Evolutionary conservation across 2,113 vertebrate species (phyloP).

Genomic region (Tachuris rubrigastra): DNA sequence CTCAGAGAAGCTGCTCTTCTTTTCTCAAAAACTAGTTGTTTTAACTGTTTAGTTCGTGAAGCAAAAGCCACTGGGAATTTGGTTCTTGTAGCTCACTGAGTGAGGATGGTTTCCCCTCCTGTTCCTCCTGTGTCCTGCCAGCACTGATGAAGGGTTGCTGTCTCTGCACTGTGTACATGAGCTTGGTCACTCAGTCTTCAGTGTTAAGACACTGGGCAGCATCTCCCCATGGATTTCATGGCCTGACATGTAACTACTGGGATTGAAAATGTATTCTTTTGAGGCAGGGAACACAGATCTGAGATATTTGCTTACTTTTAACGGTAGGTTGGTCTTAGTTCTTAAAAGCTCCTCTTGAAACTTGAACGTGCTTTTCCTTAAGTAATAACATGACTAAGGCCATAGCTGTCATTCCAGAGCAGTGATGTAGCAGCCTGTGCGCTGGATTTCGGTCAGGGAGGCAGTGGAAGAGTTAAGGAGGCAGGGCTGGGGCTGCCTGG

Average conservation of each 20-base stretch:
- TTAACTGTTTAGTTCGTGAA: background rate
- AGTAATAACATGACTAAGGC: background rate
- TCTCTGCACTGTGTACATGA: background rate
- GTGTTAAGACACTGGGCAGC: background rate
- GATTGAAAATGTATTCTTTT: background rate
- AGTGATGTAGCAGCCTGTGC: background rate
- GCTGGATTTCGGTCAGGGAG: background rate
- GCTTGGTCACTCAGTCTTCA: background rate
- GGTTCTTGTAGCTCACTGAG: background rate
- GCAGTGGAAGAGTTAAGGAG: constrained; percentile 65
- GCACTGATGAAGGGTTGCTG: background rate
- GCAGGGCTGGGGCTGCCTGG: constrained; percentile 22
- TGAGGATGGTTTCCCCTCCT: background rate
- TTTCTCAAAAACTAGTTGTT: background rate
- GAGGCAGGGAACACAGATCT: background rate
- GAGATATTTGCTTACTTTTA: background rate
- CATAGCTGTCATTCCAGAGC: constrained; percentile 25
- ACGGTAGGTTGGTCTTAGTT: background rate
- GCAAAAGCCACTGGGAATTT: background rate
- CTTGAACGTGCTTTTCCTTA: background rate
- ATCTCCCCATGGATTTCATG: background rate
- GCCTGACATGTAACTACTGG: background rate
- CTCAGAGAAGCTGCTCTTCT: background rate
- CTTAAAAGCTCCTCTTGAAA: background rate
- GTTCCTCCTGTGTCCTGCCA: background rate